A percentile compares a stretch with the other conserved stretches of the same genome.
These are phyloP conservation scores for Operophtera brumata DNA, from an alignment of 2,888 invertebrate genomes.

Conservation along the genomic window DNA sequence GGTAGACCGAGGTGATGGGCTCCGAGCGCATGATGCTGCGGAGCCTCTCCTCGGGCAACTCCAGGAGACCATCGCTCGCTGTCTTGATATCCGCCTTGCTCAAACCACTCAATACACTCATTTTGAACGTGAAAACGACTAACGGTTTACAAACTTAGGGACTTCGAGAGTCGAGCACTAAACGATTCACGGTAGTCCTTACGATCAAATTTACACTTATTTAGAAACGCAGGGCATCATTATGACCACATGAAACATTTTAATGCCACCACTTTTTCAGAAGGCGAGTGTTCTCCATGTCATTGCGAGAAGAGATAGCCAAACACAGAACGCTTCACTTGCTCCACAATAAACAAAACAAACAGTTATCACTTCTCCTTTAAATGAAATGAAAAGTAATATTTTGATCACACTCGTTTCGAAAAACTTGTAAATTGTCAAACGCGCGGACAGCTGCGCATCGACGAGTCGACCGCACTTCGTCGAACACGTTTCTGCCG, in stretches of 20 bases:
- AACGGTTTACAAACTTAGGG: slow-evolving; percentile 51
- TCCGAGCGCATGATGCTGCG: slow-evolving; percentile 85
- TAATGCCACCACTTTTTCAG: slow-evolving; percentile 78
- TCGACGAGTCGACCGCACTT: slow-evolving; percentile 80
- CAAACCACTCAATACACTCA: slow-evolving; percentile 78
- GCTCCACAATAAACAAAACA: slow-evolving; percentile 70
- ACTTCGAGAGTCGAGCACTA: slow-evolving; percentile 65
- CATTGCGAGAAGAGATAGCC: slow-evolving; percentile 79
- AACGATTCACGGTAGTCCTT: slow-evolving; percentile 76
- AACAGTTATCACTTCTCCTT: slow-evolving; percentile 76
- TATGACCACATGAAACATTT: slow-evolving; percentile 78
- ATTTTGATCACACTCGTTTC: slow-evolving; percentile 78
- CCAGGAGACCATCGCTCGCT: slow-evolving; percentile 86
- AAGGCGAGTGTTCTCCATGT: slow-evolving; percentile 79
- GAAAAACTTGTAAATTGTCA: slow-evolving; percentile 72
- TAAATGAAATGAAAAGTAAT: slow-evolving; percentile 69
- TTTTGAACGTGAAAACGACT: slow-evolving; percentile 76
- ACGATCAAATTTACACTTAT: slow-evolving; percentile 76
- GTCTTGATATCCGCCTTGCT: slow-evolving; percentile 80
- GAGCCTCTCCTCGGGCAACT: slow-evolving; percentile 85
- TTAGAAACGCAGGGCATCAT: slow-evolving; percentile 65
- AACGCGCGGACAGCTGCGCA: slow-evolving; percentile 77
- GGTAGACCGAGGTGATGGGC: slow-evolving; percentile 88
- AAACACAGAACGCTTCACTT: slow-evolving; percentile 71
- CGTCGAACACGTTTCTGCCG: slow-evolving; percentile 79